A percentile compares a stretch with the other conserved stretches of the same genome.
These are phyloP conservation scores for Trematocara unimaculatum DNA, from an alignment of 2,113 vertebrate genomes.

Conservation along the genomic window DNA sequence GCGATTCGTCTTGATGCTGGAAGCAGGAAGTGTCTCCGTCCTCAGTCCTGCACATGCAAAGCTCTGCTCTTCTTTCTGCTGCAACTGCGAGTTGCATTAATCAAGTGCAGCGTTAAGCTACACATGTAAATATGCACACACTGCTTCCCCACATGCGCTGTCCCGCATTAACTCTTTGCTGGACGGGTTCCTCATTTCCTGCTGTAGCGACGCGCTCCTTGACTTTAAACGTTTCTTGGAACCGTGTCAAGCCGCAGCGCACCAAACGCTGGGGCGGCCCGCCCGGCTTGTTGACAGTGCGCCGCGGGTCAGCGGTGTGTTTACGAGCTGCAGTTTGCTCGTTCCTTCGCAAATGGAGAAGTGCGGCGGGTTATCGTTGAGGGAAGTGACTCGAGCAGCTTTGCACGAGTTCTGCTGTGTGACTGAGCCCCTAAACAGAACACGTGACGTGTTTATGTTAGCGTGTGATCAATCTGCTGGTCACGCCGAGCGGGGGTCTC, in stretches of 20 bases:
- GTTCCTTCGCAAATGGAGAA: conserved; percentile 8
- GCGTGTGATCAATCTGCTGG: neutral
- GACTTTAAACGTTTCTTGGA: neutral
- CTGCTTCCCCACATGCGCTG: neutral
- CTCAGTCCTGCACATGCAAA: neutral
- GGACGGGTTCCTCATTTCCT: neutral
- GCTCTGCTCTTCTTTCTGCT: neutral
- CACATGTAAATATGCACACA: neutral
- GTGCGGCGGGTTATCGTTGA: neutral
- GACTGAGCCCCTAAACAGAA: neutral
- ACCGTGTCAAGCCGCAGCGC: neutral
- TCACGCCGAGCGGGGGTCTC: neutral
- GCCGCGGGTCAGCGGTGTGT: neutral
- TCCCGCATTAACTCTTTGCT: neutral
- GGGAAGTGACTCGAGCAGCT: conserved; percentile 23
- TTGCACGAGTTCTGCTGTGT: neutral
- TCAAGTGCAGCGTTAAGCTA: neutral
- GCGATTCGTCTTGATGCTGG: neutral
- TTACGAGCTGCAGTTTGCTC: neutral
- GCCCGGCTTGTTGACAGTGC: neutral
- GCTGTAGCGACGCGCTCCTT: neutral
- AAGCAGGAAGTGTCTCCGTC: neutral
- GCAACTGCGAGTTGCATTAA: neutral
- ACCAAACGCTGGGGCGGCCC: neutral
- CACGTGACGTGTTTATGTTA: neutral